Base-by-base conservation (phyloP, 2,113 vertebrate species). In the Alligator mississippiensis region DNA sequence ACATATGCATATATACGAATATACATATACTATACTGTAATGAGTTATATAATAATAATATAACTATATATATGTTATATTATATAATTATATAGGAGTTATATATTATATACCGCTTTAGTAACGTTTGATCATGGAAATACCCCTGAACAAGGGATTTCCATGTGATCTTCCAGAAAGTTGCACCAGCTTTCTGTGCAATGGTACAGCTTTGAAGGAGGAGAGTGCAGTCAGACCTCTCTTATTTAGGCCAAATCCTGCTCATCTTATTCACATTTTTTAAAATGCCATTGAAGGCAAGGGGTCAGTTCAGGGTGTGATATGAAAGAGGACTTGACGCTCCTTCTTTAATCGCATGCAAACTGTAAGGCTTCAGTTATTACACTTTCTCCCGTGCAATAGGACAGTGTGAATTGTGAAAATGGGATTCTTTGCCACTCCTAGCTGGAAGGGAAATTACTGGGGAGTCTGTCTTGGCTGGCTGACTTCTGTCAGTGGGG, bases 401-500 rank as follows among this genome's bases (percentile, higher is more conserved):
- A 90, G 78, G 83, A 4, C 3, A 55, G 2, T 1, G 5, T 74
- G 75, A 86, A 92, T 1, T 61, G 58, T 58, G 87, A 87, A 64
- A 1, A 4, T 19, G 54, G 28, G 25, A 11, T 82, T 14, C 80
- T 38, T 34, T 34, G 1, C 0, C 76, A 16, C 13, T 90, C 58
- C 72, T 1, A 58, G 61, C 0, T 0, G 9, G 30, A 63, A 75
- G 2, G 1, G 61, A 63, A 77, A 30, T 0, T 38, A 28, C 19
- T 0, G 0, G 68, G 14, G 3, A 0, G 0, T 19, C 63, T 88
- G 68, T 24, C 72, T 47, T 75, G 54, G 4, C 17, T 1, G 0
- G 25, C 68, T 16, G 61, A 58, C 60, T 81, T 38, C 62, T 62
- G 63, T 38, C 19, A 24, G 38, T 47, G 47, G 8, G 47, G 47